Conservation (phyloP, 2,113 vertebrate genomes). For the Fregetta grallaria region DNA sequence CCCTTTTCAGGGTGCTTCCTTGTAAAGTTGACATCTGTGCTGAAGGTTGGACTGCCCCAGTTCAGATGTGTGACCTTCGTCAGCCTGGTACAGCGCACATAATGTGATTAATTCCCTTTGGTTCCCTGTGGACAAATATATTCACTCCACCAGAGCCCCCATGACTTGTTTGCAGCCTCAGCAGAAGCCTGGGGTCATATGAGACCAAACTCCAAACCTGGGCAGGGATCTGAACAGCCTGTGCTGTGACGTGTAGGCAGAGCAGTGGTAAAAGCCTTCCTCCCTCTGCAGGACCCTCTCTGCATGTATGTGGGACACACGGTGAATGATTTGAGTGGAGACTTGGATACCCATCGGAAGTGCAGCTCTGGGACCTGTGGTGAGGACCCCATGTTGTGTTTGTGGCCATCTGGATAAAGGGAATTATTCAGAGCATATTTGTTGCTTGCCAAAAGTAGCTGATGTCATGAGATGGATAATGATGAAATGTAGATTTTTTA, state of each 20-base stretch:
- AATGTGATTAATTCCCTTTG: conserved; percentile 22
- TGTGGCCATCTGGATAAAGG: not conserved
- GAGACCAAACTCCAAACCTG: not conserved
- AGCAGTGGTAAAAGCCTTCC: not conserved
- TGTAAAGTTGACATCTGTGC: not conserved
- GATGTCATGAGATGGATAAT: not conserved
- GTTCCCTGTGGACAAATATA: conserved; percentile 33
- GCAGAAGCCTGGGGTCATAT: not conserved
- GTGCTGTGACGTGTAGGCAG: not conserved
- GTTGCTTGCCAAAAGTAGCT: not conserved
- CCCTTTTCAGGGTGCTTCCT: not conserved
- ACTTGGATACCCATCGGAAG: not conserved
- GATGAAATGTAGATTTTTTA: not conserved
- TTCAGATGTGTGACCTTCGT: not conserved
- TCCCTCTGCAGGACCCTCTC: not conserved
- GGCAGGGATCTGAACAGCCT: not conserved
- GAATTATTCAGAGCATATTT: not conserved
- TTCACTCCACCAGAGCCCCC: not conserved
- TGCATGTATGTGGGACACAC: accelerated
- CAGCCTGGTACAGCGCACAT: not conserved
- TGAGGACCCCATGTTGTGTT: not conserved
- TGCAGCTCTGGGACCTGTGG: not conserved
- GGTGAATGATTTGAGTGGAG: not conserved
- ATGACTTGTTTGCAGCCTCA: conserved; percentile 2
- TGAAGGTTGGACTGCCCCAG: not conserved